Evolutionary conservation across 2,888 invertebrate species (phyloP).

Genomic region (Anagyrus pseudococci): DNA sequence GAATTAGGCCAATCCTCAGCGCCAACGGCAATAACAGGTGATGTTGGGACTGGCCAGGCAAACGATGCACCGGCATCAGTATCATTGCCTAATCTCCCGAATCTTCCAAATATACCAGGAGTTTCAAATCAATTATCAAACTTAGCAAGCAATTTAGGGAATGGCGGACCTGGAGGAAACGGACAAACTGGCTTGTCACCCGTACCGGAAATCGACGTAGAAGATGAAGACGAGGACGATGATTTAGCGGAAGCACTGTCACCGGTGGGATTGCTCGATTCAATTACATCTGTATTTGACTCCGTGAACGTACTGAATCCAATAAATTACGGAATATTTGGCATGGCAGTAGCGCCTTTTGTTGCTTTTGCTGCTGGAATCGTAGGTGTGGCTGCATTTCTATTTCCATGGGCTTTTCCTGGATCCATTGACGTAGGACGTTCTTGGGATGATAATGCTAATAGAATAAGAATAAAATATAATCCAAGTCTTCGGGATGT

Average conservation of each 20-base stretch:
- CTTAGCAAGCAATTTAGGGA: constrained; percentile 3
- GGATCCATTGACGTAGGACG: constrained; percentile 57
- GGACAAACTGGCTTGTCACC: constrained; percentile 34
- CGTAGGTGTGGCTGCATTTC: constrained; percentile 68
- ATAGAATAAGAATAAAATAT: constrained; percentile 41
- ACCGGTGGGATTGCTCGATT: constrained; percentile 62
- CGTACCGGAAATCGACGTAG: constrained; percentile 32
- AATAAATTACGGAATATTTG: constrained; percentile 67
- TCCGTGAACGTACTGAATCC: constrained; percentile 68
- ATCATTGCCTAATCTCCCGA: constrained; percentile 25
- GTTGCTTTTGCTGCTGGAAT: constrained; percentile 70
- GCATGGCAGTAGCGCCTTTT: constrained; percentile 70
- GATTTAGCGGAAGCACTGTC: constrained; percentile 59
- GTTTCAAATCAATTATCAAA: constrained; percentile 15
- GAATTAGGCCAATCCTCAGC: constrained; percentile 16
- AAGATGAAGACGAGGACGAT: constrained; percentile 64
- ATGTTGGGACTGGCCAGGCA: constrained; percentile 34
- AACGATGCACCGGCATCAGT: constrained; percentile 28
- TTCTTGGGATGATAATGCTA: constrained; percentile 23
- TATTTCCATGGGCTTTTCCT: constrained; percentile 72
- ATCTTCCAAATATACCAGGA: constrained; percentile 24
- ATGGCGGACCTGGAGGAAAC: constrained; percentile 6
- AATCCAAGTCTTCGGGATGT: constrained; percentile 48
- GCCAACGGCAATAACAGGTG: constrained; percentile 3
- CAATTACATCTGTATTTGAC: constrained; percentile 64